A percentile compares a stretch with the other conserved stretches of the same genome.
Conservation (phyloP, 2,797 vertebrate genomes). For the Darevskia mixta region DNA sequence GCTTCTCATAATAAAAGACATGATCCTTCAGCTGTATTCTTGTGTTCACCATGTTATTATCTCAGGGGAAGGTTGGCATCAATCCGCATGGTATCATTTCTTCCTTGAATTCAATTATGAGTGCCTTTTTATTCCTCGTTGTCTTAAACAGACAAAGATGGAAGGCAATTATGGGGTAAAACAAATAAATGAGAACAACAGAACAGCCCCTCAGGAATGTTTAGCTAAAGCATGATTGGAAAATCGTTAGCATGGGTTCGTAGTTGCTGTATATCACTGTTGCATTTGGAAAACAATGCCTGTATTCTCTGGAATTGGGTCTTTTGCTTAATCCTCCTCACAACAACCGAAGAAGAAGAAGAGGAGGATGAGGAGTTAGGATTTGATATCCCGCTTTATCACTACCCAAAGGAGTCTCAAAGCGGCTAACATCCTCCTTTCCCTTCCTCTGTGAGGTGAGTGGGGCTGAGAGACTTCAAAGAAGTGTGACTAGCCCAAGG, state of each 20-base stretch:
- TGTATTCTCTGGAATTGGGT: neutral
- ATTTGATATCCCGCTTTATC: too few relatives aligned
- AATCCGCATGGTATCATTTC: conserved; percentile 13
- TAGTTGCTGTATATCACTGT: neutral
- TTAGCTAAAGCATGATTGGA: conserved; percentile 2
- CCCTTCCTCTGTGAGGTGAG: too few relatives aligned
- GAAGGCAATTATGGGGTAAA: neutral
- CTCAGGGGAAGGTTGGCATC: conserved; percentile 16
- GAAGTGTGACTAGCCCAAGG: too few relatives aligned
- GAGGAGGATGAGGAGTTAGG: too few relatives aligned
- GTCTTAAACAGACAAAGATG: conserved; percentile 32
- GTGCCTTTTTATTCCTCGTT: neutral
- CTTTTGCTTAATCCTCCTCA: neutral
- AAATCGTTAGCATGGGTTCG: neutral
- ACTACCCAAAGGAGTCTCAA: too few relatives aligned
- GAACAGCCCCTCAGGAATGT: conserved; percentile 5
- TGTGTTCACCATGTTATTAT: conserved; percentile 22
- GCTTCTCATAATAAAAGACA: conserved; percentile 19
- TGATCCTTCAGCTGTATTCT: neutral
- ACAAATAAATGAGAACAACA: conserved; percentile 29
- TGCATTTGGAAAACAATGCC: neutral
- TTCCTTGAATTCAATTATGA: conserved; percentile 18
- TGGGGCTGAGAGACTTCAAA: too few relatives aligned
- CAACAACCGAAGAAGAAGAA: neutral
- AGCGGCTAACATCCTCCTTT: too few relatives aligned